Evolutionary conservation across 2,797 vertebrate genomes (phyloP).

Genomic region (Babyrousa celebensis): DNA sequence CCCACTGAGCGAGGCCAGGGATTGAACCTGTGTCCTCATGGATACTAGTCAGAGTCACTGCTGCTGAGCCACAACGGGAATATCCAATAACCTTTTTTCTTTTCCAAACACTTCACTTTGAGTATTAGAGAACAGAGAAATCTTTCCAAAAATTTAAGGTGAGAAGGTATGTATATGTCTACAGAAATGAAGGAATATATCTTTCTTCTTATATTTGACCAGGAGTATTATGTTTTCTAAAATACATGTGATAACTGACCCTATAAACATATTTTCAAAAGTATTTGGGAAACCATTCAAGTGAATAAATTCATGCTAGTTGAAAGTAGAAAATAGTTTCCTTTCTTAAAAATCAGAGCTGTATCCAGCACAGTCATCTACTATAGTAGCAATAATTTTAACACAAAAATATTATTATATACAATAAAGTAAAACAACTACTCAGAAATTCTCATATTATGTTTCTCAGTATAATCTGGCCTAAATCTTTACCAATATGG

Average conservation of each 20-base stretch:
- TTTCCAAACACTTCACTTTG: background rate
- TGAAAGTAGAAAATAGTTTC: slow-evolving; percentile 36
- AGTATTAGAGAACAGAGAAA: background rate
- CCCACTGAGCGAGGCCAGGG: too few species aligned
- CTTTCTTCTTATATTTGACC: background rate
- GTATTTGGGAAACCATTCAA: background rate
- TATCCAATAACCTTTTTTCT: too few species aligned
- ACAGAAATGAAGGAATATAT: background rate
- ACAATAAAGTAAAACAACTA: background rate
- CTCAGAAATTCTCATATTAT: background rate
- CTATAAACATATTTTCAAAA: background rate
- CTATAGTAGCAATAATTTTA: background rate
- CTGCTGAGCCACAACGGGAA: too few species aligned
- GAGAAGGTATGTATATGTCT: background rate
- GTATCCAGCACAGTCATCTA: background rate
- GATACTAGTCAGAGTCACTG: too few species aligned
- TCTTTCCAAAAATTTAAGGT: background rate
- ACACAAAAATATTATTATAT: background rate
- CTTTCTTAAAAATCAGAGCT: slow-evolving; percentile 35
- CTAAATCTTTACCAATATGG: background rate
- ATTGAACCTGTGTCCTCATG: too few species aligned
- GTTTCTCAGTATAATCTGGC: background rate
- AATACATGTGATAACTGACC: background rate
- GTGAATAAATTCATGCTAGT: background rate
- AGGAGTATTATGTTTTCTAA: slow-evolving; percentile 23